Percentiles rank a stretch among this genome's conserved stretches.
These are phyloP conservation scores for Amphiprion ocellaris DNA, from an alignment of 2,113 vertebrate genomes.

Conservation along the genomic window DNA sequence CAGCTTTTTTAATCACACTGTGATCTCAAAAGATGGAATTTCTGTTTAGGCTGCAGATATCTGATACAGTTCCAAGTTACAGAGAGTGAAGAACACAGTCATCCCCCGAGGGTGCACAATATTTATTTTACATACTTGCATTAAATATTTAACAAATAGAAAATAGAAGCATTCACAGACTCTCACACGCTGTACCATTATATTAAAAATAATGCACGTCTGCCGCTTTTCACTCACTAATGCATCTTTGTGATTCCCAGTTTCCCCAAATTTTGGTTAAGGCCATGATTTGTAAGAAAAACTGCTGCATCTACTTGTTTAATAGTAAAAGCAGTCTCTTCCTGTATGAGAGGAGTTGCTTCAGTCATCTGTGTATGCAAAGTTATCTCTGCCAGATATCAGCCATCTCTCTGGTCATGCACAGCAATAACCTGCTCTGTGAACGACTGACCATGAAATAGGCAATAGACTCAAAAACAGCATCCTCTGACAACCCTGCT, in stretches of 20 bases:
- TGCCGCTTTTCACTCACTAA: neutral
- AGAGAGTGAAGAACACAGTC: slow-evolving; percentile 17
- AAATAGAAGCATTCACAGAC: neutral
- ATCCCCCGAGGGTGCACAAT: too few relatives aligned
- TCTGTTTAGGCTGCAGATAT: slow-evolving; percentile 46
- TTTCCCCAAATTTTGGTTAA: too few relatives aligned
- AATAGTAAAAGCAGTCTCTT: neutral
- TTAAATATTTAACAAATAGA: neutral
- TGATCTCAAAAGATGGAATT: slow-evolving; percentile 44
- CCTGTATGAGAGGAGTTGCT: neutral
- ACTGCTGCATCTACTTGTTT: neutral
- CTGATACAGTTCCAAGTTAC: slow-evolving; percentile 20
- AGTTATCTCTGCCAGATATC: neutral
- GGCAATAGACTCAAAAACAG: slow-evolving; percentile 35
- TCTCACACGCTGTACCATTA: neutral
- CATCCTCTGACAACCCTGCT: slow-evolving; percentile 37
- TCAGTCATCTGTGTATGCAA: neutral
- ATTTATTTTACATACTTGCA: too few relatives aligned
- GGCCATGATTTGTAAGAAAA: too few relatives aligned
- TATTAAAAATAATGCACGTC: neutral
- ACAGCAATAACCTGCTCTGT: slow-evolving; percentile 19
- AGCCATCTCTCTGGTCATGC: slow-evolving; percentile 34
- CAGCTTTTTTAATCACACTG: slow-evolving; percentile 34
- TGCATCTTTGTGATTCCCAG: too few relatives aligned
- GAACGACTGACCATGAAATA: slow-evolving; percentile 47